Evolutionary conservation across 2,113 vertebrate genomes (phyloP), one percentile per base, ranked within the genome.

Genomic region (Aramus guarauna): DNA sequence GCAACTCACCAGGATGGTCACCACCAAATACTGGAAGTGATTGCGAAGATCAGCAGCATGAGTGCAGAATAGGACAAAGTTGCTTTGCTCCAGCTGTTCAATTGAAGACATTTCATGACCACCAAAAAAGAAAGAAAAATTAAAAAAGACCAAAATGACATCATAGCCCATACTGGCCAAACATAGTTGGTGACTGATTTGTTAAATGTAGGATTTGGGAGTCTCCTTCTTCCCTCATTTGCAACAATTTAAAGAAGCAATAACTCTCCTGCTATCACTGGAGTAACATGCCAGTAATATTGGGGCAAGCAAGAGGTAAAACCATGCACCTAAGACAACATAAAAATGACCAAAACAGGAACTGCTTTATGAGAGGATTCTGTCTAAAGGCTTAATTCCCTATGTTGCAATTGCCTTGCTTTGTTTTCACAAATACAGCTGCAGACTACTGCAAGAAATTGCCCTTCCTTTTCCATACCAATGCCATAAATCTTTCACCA

Each of bases 31-130:
- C 97, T 99, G 99, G 97, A 99, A 98, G 79, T 99, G 99, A 67
- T 98, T 98, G 43, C 97, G 98, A 63, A 99, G 98, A 94, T 97
- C 97, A 17, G 98, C 98, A 10, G 99, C 99, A 0, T 99, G 99
- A 16, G 98, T 99, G 96, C 99, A 99, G 98, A 99, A 99, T 48
- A 99, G 98, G 95, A 99, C 99, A 76, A 99, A 99, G 97, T 99
- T 99, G 96, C 98, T 99, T 97, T 99, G 99, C 50, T 99, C 98
- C 97, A 99, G 97, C 99, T 99, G 95, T 97, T 47, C 63, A 85
- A 92, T 92, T 39, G 26, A 84, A 78, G 71, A 80, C 24, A 76
- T 92, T 91, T 75, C 56, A 27, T 71, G 56, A 92, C 19, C 41
- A 76, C 5, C 53, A 82, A 66, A 87, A 74, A 59, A 85, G 12